These are phyloP conservation scores for Leptura quadrifasciata DNA, from an alignment of 2,888 invertebrate genomes.

Conservation along the genomic window DNA sequence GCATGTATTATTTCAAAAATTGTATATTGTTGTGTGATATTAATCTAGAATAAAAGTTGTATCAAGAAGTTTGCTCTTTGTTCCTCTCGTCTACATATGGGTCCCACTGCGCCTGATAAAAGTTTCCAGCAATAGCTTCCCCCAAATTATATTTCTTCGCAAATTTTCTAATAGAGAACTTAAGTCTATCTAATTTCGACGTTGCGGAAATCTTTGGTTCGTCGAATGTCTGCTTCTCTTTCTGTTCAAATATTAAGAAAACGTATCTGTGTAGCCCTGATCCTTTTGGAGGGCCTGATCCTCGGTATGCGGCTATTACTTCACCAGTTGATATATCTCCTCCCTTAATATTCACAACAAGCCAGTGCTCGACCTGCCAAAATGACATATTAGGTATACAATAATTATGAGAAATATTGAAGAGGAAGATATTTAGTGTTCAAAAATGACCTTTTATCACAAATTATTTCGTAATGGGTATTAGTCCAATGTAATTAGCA, in stretches of 20 bases:
- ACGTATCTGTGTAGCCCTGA: conserved; percentile 84
- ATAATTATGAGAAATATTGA: no score
- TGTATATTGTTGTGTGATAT: no score
- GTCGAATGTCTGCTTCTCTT: conserved; percentile 62
- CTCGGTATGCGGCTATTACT: conserved; percentile 84
- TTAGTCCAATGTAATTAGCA: no score
- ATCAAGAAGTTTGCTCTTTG: no score
- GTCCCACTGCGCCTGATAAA: conserved; percentile 91
- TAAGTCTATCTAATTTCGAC: conserved; percentile 76
- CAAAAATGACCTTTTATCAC: no score
- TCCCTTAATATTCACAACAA: conserved; percentile 91
- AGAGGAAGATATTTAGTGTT: no score
- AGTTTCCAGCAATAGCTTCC: conserved; percentile 89
- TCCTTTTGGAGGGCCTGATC: conserved; percentile 87
- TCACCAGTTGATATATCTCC: conserved; percentile 82
- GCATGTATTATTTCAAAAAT: no score
- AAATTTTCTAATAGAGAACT: conserved; percentile 83
- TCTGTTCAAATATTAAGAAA: conserved; percentile 76
- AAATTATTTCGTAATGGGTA: no score
- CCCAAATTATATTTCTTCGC: conserved; percentile 89
- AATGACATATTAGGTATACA: not conserved
- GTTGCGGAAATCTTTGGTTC: conserved; percentile 56
- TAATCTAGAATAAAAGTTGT: no score
- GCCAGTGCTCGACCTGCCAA: conserved; percentile 84
- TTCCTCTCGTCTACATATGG: not conserved